Percentiles rank a stretch among this genome's conserved stretches.
These are phyloP conservation scores for Hippocampus zosterae DNA, from an alignment of 2,113 vertebrate species.

Conservation along the genomic window DNA sequence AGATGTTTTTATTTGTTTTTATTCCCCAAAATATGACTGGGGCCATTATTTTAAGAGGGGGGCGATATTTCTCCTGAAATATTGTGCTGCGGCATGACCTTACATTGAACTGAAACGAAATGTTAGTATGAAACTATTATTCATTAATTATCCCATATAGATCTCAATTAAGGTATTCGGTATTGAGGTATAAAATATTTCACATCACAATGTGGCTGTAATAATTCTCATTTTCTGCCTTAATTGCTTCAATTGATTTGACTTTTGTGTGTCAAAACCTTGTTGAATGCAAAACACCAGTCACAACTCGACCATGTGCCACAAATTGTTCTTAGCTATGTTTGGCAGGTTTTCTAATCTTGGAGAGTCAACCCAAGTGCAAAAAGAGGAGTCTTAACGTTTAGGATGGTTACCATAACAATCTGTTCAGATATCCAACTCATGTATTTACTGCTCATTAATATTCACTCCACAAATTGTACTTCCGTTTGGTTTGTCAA, in stretches of 20 bases:
- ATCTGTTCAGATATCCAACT: constrained; percentile 1
- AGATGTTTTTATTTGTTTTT: too few relatives aligned
- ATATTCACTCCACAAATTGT: constrained; percentile 19
- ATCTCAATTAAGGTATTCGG: too few relatives aligned
- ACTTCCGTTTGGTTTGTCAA: constrained; percentile 22
- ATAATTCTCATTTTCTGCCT: not conserved
- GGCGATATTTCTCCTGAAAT: too few relatives aligned
- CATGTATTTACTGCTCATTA: not conserved
- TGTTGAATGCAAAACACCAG: constrained; percentile 1
- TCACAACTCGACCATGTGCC: not conserved
- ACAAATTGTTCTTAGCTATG: not conserved
- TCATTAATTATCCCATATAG: too few relatives aligned
- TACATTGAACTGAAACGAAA: too few relatives aligned
- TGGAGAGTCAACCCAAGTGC: not conserved
- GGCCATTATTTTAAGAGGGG: too few relatives aligned
- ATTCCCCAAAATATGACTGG: too few relatives aligned
- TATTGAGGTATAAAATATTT: not conserved
- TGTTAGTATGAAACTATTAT: too few relatives aligned
- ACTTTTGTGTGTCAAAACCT: not conserved
- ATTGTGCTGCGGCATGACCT: too few relatives aligned
- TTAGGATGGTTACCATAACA: not conserved
- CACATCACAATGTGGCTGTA: not conserved
- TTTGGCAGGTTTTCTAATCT: not conserved
- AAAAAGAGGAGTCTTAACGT: not conserved
- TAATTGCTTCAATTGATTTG: not conserved